Conservation (phyloP, 2,888 invertebrate genomes). For the Athripsodes cinereus region DNA sequence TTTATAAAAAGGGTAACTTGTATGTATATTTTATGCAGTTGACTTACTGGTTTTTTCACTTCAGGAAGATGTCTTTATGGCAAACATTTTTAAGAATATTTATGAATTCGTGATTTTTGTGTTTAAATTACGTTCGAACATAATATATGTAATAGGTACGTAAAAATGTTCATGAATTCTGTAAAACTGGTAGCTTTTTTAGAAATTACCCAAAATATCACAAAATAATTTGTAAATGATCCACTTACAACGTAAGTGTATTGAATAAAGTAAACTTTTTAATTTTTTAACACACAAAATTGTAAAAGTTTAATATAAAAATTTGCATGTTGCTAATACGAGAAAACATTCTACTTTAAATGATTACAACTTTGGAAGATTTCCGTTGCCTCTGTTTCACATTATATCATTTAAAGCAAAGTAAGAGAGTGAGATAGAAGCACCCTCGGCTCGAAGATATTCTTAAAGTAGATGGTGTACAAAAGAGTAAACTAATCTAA, state of each 20-base stretch:
- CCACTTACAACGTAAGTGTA: neutral
- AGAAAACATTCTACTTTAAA: neutral
- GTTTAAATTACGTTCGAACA: too few species aligned
- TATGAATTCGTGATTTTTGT: too few species aligned
- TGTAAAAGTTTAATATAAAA: conserved; percentile 14
- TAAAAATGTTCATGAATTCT: too few species aligned
- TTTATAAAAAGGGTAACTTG: too few species aligned
- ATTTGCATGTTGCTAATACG: conserved; percentile 8
- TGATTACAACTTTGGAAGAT: neutral
- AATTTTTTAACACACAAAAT: neutral
- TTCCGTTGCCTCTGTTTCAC: neutral
- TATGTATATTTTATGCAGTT: too few species aligned
- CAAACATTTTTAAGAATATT: too few species aligned
- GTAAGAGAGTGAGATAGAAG: neutral
- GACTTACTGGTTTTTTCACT: too few species aligned
- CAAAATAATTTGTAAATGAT: neutral
- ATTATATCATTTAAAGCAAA: neutral
- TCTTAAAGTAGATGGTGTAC: neutral
- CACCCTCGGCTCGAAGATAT: neutral
- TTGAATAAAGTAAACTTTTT: neutral
- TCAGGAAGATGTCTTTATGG: too few species aligned
- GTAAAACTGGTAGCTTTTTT: too few species aligned
- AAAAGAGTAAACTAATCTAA: conserved; percentile 7
- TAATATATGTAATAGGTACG: too few species aligned
- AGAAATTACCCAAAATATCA: too few species aligned